Evolutionary conservation across 2,113 vertebrate genomes (phyloP).

Genomic region (Chionomys nivalis): DNA sequence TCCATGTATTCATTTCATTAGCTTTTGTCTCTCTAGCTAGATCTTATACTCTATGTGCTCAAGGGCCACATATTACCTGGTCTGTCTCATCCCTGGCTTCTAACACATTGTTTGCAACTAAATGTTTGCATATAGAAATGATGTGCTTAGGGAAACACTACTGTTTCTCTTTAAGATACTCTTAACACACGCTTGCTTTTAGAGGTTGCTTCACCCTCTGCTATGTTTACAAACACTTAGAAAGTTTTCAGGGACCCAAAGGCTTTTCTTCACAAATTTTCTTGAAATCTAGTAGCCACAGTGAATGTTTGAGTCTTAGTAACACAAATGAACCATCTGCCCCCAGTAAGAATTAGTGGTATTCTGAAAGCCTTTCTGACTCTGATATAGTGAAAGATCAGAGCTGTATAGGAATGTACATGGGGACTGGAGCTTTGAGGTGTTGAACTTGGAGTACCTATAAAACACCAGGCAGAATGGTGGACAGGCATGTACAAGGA

Average conservation of each 20-base stretch:
- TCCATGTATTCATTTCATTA: background rate
- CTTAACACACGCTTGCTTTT: constrained; percentile 46
- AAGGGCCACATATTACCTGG: background rate
- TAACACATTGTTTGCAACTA: background rate
- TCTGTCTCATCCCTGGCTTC: background rate
- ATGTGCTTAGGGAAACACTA: background rate
- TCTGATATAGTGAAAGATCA: background rate
- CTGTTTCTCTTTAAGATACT: background rate
- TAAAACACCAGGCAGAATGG: background rate
- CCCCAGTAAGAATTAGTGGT: background rate
- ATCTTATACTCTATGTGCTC: background rate
- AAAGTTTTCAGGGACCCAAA: constrained; percentile 32
- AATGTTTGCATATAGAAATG: background rate
- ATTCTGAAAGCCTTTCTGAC: constrained; percentile 5
- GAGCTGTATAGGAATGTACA: background rate
- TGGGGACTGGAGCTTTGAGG: background rate
- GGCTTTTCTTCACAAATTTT: background rate
- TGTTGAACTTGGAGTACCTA: background rate
- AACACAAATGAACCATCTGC: background rate
- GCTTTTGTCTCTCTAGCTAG: background rate
- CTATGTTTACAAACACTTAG: constrained; percentile 26
- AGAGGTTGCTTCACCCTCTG: background rate
- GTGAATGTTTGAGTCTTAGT: constrained; percentile 36
- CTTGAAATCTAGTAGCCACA: constrained; percentile 33
- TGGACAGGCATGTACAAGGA: background rate